Evolutionary conservation across 2,113 vertebrate genomes (phyloP), one percentile per base, ranked within the genome.

Genomic region (Anarhynchus alexandrinus): DNA sequence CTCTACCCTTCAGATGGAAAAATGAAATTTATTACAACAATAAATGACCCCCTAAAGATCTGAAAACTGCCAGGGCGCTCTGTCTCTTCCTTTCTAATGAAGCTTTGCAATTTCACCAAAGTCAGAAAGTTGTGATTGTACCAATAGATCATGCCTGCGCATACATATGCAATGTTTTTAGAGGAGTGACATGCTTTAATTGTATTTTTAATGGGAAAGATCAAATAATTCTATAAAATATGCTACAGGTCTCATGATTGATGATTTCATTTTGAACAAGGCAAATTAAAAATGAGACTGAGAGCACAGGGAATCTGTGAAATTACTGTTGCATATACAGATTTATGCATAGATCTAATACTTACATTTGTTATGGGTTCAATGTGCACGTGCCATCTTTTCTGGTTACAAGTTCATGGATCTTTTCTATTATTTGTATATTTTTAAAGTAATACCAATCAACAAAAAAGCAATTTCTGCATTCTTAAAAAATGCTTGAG

Each of bases 121-220:
- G 55, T 84, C 86, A 88, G 72, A 64, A 84, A 91, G 78, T 93
- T 86, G 81, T 93, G 83, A 95, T 79, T 95, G 84, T 89, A 91
- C 58, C 52, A 17, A 93, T 86, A 95, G 62, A 95, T 96, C 91
- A 95, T 93, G 81, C 27, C 40, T 82, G 59, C 73, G 73, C 67
- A 29, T 85, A 81, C 5, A 14, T 43, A 79, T 61, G 54, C 23
- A 19, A 26, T 76, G 74, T 81, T 65, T 65, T 47, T 72, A 45
- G 47, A 93, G 62, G 55, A 93, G 30, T 82, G 74, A 91, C 72
- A 59, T 58, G 45, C 15, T 79, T 87, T 97, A 94, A 96, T 96
- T 93, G 70, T 91, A 67, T 86, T 95, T 96, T 73, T 94, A 95
- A 92, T 90, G 58, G 52, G 47, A 93, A 80, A 82, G 51, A 89